Evolutionary conservation across 2,888 invertebrate genomes (phyloP), one percentile per base, ranked within the genome.

Genomic region (Galerucella nymphaeae): DNA sequence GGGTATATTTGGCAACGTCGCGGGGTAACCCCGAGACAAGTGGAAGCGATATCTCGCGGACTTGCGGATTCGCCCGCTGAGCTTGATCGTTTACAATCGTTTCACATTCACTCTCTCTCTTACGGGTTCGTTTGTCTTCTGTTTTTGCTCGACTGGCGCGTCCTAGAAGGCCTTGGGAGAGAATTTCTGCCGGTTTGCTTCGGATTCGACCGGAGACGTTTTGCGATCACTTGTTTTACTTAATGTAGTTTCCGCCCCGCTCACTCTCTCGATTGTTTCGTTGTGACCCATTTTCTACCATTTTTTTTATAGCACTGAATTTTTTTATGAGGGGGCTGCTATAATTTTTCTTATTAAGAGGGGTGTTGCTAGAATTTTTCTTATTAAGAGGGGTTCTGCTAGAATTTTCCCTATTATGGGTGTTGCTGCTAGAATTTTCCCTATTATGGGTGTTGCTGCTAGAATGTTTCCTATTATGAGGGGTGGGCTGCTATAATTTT

Each of bases 41-140:
- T 78, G 78, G 78, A 77, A 77, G 76, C 72, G 74, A 71, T 71
- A 74, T 74, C 71, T 73, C 66, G 75, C 67, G 70, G 66, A 71
- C 71, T 74, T 71, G 72, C 70, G 76, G 74, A 74, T 74, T 76
- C 74, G 71, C 73, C 73, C 66, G 75, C 75, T 71, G 73, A 74
- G 77, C 75, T 71, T 71, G 75, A 75, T 77, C 75, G 76, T 77
- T 76, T 72, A 76, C 77, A 72, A 74, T 73, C 76, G 77, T 74
- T 75, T 74, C 77, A 76, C 76, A 72, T 75, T 74, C 77, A 77
- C 76, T 76, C 76, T 76, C 76, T 76, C 76, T 72, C 71, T 69
- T 71, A 72, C 75, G 73, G 70, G 72, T 71, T 70, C 71, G 71
- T 71, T 72, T 73, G 69, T 69, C 73, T 72, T 76, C 69, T 73